phyloP scores from a whole-genome alignment of 2,797 vertebrate genomes.

The Cirrhinus mrigala region DNA sequence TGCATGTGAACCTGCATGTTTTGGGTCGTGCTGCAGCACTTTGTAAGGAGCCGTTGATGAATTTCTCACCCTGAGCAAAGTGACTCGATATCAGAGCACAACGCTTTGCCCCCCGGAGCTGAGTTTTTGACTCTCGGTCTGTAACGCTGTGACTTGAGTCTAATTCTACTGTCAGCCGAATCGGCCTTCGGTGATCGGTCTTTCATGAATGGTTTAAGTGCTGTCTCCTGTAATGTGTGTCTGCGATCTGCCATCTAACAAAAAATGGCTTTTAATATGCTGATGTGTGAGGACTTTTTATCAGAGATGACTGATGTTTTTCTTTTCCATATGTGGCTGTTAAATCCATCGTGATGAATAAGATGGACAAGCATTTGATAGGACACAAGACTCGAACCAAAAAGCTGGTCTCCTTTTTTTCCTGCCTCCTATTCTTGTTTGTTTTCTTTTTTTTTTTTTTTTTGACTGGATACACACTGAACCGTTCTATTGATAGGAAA shows the following conservation, averaged over 20 bases:
- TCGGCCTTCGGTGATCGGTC: conserved; percentile 64
- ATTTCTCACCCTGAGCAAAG: conserved; percentile 49
- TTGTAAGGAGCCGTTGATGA: conserved; percentile 38
- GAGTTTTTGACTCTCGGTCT: conserved; percentile 60
- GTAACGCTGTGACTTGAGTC: conserved; percentile 29
- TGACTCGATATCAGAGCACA: conserved; percentile 72
- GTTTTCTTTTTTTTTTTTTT: conserved; percentile 62
- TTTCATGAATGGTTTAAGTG: conserved; percentile 56
- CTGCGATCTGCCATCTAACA: conserved; percentile 75
- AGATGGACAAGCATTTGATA: conserved; percentile 77
- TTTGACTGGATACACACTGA: conserved; percentile 89
- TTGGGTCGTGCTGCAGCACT: conserved; percentile 40
- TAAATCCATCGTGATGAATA: conserved; percentile 72
- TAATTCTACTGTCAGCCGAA: conserved; percentile 64
- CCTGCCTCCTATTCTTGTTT: conserved; percentile 52
- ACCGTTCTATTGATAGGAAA: conserved; percentile 87
- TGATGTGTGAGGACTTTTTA: conserved; percentile 72
- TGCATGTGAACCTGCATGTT: conserved; percentile 41
- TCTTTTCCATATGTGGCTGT: conserved; percentile 76
- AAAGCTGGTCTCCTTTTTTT: conserved; percentile 77
- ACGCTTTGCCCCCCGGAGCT: conserved; percentile 52
- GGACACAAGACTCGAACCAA: conserved; percentile 76
- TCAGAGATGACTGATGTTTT: conserved; percentile 72
- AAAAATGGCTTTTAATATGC: conserved; percentile 76
- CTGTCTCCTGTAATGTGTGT: conserved; percentile 69